These are phyloP conservation scores for Tenebrio molitor DNA, from an alignment of 1,140 invertebrate genomes.

Conservation along the genomic window DNA sequence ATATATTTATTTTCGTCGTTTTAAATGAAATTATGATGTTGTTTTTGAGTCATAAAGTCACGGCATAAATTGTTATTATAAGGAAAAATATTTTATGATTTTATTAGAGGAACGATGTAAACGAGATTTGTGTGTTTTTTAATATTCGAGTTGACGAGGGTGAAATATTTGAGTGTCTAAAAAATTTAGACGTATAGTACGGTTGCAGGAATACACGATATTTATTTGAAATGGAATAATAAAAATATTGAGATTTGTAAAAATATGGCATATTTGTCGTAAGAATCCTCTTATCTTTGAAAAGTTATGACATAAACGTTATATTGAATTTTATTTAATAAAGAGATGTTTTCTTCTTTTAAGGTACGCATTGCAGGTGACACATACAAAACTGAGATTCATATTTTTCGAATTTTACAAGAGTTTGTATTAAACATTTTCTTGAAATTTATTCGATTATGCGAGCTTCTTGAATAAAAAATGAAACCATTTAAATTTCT, in stretches of 20 bases:
- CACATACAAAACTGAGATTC: constrained; percentile 22
- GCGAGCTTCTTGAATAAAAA: constrained; percentile 22
- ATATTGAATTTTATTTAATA: constrained; percentile 44
- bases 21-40: too few relatives aligned
- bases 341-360: constrained; percentile 33
- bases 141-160: too few relatives aligned
- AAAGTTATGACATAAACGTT: constrained; percentile 24
- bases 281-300: constrained; percentile 26
- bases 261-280: constrained; percentile 35
- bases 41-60: too few relatives aligned
- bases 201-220: too few relatives aligned
- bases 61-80: too few relatives aligned
- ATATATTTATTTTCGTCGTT: too few relatives aligned
- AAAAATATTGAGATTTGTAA: constrained; percentile 10
- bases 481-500: constrained; percentile 19
- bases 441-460: constrained; percentile 35
- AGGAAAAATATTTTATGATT: too few relatives aligned
- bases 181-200: too few relatives aligned
- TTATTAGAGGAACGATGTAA: too few relatives aligned
- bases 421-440: constrained; percentile 33
- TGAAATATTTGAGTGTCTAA: too few relatives aligned
- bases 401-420: constrained; percentile 5
- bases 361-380: constrained; percentile 22
- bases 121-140: too few relatives aligned
- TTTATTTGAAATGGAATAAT: constrained; percentile 34